Evolutionary conservation across 2,113 vertebrate species (phyloP).

Genomic region (Protomyctophum bolini): DNA sequence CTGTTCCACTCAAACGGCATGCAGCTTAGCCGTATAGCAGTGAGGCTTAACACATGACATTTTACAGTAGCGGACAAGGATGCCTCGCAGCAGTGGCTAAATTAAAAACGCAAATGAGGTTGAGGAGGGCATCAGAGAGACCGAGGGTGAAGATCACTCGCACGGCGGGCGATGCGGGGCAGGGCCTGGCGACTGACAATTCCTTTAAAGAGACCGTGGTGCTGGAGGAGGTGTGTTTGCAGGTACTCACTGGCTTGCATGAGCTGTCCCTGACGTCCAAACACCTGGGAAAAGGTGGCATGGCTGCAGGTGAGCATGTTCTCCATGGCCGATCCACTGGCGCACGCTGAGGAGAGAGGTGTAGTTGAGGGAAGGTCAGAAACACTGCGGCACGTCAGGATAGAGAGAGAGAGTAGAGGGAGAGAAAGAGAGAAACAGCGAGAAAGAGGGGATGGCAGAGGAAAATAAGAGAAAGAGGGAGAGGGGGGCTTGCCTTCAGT

Average conservation of each 20-base stretch:
- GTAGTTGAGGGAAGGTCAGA: slow-evolving; percentile 51
- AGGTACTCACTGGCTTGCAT: slow-evolving; percentile 83
- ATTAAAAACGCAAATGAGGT: slow-evolving; percentile 21
- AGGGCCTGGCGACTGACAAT: slow-evolving; percentile 14
- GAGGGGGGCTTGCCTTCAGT: slow-evolving; percentile 1
- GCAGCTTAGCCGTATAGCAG: slow-evolving; percentile 6
- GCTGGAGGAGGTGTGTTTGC: neutral
- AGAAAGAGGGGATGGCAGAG: neutral
- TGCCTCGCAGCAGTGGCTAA: slow-evolving; percentile 1
- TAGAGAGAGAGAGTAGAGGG: neutral
- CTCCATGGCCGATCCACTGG: slow-evolving; percentile 70
- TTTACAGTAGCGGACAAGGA: neutral
- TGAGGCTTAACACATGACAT: neutral
- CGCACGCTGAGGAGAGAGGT: slow-evolving; percentile 35
- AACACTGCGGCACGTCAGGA: slow-evolving; percentile 59
- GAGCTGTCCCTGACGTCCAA: slow-evolving; percentile 82
- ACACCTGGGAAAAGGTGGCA: slow-evolving; percentile 82
- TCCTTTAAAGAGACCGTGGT: neutral
- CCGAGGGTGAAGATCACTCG: slow-evolving; percentile 33
- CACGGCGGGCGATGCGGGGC: slow-evolving; percentile 35
- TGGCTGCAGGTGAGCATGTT: slow-evolving; percentile 79
- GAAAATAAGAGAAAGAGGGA: slow-evolving; percentile 16
- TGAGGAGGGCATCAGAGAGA: slow-evolving; percentile 21
- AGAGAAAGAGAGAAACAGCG: neutral
- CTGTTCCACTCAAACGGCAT: slow-evolving; percentile 12